Percentiles rank a stretch among this genome's conserved stretches.
Conservation (phyloP, 1,140 invertebrate species). For the Drosophila chauvacae region DNA sequence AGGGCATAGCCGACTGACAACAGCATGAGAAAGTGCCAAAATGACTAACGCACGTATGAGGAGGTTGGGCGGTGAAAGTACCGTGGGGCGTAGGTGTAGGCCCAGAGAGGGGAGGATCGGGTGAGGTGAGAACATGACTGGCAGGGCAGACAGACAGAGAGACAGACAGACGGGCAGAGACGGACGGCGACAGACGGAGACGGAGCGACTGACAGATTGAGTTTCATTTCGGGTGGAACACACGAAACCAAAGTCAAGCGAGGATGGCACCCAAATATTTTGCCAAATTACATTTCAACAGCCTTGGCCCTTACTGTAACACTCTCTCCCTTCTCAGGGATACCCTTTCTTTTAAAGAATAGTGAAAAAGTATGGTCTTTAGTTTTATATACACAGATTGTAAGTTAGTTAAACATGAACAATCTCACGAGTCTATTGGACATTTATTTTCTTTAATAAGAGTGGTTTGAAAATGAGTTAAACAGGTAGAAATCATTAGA, state of each 20-base stretch:
- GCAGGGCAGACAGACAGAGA: slow-evolving; percentile 26
- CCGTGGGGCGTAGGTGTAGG: slow-evolving; percentile 20
- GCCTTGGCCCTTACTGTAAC: slow-evolving; percentile 62
- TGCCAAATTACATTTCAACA: slow-evolving; percentile 82
- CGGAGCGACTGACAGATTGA: slow-evolving; percentile 70
- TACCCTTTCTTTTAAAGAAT: slow-evolving; percentile 18
- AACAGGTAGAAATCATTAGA: no score
- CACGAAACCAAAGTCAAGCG: slow-evolving; percentile 68
- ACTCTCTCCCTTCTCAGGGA: slow-evolving; percentile 16
- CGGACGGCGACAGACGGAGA: slow-evolving; percentile 43
- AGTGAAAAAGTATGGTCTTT: no score
- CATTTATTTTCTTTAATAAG: no score
- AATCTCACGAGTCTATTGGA: no score
- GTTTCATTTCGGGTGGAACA: slow-evolving; percentile 73
- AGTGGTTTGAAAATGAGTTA: no score
- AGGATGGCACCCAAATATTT: slow-evolving; percentile 69
- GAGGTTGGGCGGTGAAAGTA: slow-evolving; percentile 1
- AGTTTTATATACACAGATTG: background rate
- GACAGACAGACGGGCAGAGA: slow-evolving; percentile 7
- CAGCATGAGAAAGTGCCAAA: slow-evolving; percentile 79
- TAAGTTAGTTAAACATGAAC: no score
- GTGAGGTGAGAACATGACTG: slow-evolving; percentile 51
- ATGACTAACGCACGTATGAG: slow-evolving; percentile 71
- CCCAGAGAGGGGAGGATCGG: background rate
- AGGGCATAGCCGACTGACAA: slow-evolving; percentile 58